These are phyloP conservation scores for Yoshiicerus persimilis DNA, from an alignment of 1,140 invertebrate species.

Conservation along the genomic window DNA sequence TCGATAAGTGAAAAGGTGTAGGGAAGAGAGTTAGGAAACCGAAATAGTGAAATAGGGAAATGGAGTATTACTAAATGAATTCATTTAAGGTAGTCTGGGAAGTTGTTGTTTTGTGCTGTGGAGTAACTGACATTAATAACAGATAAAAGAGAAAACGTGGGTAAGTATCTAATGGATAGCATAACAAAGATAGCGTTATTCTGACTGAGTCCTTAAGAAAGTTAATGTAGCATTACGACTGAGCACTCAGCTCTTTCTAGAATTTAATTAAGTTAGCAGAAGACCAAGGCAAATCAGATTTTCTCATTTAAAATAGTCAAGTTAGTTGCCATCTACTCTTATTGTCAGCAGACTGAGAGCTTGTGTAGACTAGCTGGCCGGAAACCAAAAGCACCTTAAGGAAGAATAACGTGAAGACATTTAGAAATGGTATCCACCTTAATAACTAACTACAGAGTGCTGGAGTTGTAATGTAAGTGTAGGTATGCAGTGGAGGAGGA, in stretches of 20 bases:
- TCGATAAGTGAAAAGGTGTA: not conserved
- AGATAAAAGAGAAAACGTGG: not conserved
- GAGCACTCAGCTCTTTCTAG: not conserved
- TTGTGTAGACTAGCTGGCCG: not conserved
- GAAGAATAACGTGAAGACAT: not conserved
- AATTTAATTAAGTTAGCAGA: not conserved
- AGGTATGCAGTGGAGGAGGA: not conserved
- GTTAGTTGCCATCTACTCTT: not conserved
- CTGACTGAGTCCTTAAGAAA: not conserved
- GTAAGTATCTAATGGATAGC: not conserved
- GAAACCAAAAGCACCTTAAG: not conserved
- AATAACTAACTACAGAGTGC: not conserved
- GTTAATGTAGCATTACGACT: conserved; percentile 17
- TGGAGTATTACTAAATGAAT: not conserved
- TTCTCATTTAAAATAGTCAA: conserved; percentile 10
- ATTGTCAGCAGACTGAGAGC: not conserved
- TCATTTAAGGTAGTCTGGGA: not conserved
- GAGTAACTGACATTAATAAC: not conserved
- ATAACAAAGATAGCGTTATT: not conserved
- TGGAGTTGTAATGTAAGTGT: not conserved
- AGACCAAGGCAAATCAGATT: conserved; percentile 1
- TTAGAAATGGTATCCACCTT: not conserved
- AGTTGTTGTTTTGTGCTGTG: not conserved
- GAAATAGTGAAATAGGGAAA: not conserved
- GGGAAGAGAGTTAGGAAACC: not conserved